These are phyloP conservation scores for Ptychoptera contaminata DNA, from an alignment of 2,888 invertebrate species.

Conservation along the genomic window DNA sequence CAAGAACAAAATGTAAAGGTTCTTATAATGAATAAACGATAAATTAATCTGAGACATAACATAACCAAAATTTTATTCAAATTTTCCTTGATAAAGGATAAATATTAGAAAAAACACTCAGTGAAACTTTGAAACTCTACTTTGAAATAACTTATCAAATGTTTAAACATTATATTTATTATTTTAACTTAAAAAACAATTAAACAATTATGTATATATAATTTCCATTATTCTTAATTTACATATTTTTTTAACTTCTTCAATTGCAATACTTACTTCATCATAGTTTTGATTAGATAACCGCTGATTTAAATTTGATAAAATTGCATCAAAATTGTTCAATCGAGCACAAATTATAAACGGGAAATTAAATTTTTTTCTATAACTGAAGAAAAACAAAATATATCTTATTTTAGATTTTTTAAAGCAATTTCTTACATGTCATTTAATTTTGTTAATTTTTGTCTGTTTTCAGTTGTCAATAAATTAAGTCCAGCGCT, in stretches of 20 bases:
- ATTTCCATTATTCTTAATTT: constrained; percentile 40
- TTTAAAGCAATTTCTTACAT: constrained; percentile 16
- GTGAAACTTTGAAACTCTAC: no score
- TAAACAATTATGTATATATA: constrained; percentile 23
- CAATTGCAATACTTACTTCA: constrained; percentile 41
- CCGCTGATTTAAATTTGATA: constrained; percentile 37
- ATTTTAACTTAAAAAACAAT: no score
- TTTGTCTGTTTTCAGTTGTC: constrained; percentile 35
- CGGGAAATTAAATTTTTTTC: constrained; percentile 47
- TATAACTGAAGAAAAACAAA: constrained; percentile 30
- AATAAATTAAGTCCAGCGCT: constrained; percentile 38
- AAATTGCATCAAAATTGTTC: constrained; percentile 42
- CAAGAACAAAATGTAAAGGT: no score
- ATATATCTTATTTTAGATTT: constrained; percentile 15
- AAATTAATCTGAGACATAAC: no score
- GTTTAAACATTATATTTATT: not conserved
- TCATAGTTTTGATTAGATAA: constrained; percentile 35
- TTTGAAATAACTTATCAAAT: no score
- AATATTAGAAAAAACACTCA: no score
- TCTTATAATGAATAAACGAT: no score
- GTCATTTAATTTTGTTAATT: constrained; percentile 33
- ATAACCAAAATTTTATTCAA: not conserved
- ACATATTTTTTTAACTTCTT: constrained; percentile 54
- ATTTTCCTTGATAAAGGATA: no score
- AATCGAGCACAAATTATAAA: constrained; percentile 51